Conservation (phyloP, 2,113 vertebrate species). For the Megaceryle maxima region DNA sequence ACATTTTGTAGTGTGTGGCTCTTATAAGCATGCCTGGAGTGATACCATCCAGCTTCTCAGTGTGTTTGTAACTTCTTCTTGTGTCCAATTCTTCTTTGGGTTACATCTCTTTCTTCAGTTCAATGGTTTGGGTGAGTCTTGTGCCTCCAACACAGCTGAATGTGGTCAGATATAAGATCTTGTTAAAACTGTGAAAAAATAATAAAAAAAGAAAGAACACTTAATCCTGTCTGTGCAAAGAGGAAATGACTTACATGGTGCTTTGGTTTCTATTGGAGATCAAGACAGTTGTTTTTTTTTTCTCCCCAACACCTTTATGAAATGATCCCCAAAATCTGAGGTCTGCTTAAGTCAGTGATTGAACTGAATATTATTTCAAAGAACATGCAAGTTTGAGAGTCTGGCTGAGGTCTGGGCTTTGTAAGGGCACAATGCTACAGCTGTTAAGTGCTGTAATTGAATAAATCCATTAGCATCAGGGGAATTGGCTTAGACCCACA, state of each 20-base stretch:
- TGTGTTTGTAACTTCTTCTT: neutral
- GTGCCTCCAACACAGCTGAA: neutral
- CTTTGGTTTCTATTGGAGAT: neutral
- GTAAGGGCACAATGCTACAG: neutral
- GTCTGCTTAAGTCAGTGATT: neutral
- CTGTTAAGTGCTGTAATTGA: neutral
- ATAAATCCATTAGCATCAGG: neutral
- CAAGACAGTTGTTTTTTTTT: neutral
- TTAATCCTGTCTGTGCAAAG: neutral
- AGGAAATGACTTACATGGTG: neutral
- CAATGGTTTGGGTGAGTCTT: neutral
- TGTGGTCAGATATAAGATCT: neutral
- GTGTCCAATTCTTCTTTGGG: neutral
- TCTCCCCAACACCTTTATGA: neutral
- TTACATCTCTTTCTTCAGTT: neutral
- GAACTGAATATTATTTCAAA: neutral
- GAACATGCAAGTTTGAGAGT: neutral
- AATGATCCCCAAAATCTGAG: neutral
- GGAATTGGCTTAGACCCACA: rapidly evolving
- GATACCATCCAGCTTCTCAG: neutral
- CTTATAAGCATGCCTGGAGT: neutral
- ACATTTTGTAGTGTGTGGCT: neutral
- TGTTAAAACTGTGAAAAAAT: neutral
- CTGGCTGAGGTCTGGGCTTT: neutral
- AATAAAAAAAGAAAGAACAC: neutral